phyloP scores from a whole-genome alignment of 2,113 vertebrate species.

The Eptesicus fuscus region DNA sequence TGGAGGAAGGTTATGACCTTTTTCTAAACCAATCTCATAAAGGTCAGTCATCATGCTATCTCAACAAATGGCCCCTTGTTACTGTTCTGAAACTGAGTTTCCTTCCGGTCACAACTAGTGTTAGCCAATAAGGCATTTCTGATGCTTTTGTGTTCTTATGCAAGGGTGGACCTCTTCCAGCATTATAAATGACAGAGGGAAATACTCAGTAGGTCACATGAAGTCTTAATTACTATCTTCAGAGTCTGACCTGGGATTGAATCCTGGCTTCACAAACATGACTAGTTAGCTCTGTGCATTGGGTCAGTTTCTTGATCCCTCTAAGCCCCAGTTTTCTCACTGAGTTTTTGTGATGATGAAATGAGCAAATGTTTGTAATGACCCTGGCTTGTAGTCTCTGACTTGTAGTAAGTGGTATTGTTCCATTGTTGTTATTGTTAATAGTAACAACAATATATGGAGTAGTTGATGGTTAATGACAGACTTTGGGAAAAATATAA shows the following conservation, averaged over 20 bases:
- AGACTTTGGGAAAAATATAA: constrained; percentile 26
- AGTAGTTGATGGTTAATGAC: neutral
- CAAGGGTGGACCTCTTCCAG: neutral
- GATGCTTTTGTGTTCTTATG: constrained; percentile 38
- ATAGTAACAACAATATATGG: neutral
- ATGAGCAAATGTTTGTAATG: neutral
- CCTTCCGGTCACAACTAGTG: neutral
- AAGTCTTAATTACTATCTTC: constrained; percentile 13
- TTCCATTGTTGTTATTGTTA: neutral
- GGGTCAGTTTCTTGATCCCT: neutral
- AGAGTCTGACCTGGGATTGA: neutral
- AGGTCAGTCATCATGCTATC: neutral
- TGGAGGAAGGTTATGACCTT: neutral
- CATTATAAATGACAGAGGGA: neutral
- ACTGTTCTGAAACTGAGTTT: neutral
- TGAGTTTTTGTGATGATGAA: neutral
- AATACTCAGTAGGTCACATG: neutral
- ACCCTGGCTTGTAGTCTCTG: neutral
- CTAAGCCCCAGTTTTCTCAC: neutral
- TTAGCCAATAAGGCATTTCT: constrained; percentile 10
- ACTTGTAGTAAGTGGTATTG: neutral
- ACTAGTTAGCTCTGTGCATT: neutral
- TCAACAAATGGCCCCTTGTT: neutral
- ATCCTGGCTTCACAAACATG: neutral
- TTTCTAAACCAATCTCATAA: neutral